Evolutionary conservation across 2,113 vertebrate genomes (phyloP).

Genomic region (Delphinapterus leucas): DNA sequence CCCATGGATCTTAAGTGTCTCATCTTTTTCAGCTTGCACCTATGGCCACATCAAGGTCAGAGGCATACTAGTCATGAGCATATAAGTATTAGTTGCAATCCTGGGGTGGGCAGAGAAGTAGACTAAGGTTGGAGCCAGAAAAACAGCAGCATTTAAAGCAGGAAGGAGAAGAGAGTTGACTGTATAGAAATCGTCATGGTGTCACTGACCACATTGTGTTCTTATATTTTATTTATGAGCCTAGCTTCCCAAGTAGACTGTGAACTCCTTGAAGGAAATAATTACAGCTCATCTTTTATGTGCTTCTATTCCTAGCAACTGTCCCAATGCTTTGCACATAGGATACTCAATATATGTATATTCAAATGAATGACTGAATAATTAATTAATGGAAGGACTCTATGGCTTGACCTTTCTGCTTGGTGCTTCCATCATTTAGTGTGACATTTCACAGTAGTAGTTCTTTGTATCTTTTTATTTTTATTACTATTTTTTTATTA

Average conservation of each 20-base stretch:
- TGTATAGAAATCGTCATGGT: not conserved
- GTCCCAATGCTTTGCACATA: not conserved
- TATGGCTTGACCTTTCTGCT: conserved; percentile 16
- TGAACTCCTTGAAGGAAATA: not conserved
- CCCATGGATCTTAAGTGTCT: not conserved
- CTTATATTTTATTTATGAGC: not conserved
- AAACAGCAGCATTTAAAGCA: not conserved
- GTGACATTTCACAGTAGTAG: not conserved
- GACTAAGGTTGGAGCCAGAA: not conserved
- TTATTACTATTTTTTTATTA: conserved; percentile 29
- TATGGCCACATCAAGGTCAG: not conserved
- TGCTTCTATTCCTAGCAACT: not conserved
- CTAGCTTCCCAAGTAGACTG: not conserved
- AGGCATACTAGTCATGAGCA: not conserved
- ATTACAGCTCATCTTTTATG: not conserved
- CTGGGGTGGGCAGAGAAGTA: not conserved
- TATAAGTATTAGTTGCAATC: not conserved
- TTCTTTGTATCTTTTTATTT: conserved; percentile 21
- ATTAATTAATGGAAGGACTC: not conserved
- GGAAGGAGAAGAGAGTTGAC: not conserved
- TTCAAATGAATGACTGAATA: conserved; percentile 22
- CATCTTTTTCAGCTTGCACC: not conserved
- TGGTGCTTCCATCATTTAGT: not conserved
- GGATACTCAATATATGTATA: not conserved
- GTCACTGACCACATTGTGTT: not conserved